Percentiles rank a stretch among this genome's conserved stretches.
These are phyloP conservation scores for Coregonus suidteri DNA, from an alignment of 2,797 vertebrate genomes.

Conservation along the genomic window DNA sequence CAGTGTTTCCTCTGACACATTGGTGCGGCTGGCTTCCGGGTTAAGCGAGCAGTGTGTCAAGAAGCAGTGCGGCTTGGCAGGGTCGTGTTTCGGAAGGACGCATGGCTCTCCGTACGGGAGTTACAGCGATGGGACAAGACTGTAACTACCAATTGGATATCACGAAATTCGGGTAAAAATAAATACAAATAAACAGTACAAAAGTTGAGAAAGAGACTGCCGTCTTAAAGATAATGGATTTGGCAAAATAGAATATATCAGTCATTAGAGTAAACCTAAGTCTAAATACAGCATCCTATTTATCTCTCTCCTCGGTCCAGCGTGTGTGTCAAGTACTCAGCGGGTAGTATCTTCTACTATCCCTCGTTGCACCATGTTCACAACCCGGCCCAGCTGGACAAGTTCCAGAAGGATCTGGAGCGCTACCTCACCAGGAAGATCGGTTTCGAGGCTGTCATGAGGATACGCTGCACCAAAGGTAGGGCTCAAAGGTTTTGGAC, in stretches of 20 bases:
- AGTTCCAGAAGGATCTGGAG: slow-evolving; percentile 91
- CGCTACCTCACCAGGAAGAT: slow-evolving; percentile 95
- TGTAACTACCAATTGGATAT: too few relatives aligned
- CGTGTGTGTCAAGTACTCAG: slow-evolving; percentile 93
- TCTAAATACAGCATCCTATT: not conserved
- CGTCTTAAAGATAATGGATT: not conserved
- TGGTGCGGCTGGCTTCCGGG: too few relatives aligned
- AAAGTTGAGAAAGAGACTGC: too few relatives aligned
- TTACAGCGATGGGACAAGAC: too few relatives aligned
- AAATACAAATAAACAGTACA: too few relatives aligned
- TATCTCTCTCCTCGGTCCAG: slow-evolving; percentile 65
- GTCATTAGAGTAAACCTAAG: not conserved
- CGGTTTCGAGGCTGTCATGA: slow-evolving; percentile 98
- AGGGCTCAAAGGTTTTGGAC: not conserved
- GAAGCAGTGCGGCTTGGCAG: too few relatives aligned
- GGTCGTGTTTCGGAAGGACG: too few relatives aligned
- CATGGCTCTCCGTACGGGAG: too few relatives aligned
- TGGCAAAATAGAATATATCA: not conserved
- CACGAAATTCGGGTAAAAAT: too few relatives aligned
- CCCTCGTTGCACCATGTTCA: slow-evolving; percentile 90
- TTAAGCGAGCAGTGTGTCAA: too few relatives aligned
- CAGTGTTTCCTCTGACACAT: too few relatives aligned
- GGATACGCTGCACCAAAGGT: slow-evolving; percentile 99
- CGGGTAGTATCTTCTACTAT: slow-evolving; percentile 94
- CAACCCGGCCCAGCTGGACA: slow-evolving; percentile 85